phyloP scores from a whole-genome alignment of 2,888 invertebrate genomes.

The Synergus gifuensis region DNA sequence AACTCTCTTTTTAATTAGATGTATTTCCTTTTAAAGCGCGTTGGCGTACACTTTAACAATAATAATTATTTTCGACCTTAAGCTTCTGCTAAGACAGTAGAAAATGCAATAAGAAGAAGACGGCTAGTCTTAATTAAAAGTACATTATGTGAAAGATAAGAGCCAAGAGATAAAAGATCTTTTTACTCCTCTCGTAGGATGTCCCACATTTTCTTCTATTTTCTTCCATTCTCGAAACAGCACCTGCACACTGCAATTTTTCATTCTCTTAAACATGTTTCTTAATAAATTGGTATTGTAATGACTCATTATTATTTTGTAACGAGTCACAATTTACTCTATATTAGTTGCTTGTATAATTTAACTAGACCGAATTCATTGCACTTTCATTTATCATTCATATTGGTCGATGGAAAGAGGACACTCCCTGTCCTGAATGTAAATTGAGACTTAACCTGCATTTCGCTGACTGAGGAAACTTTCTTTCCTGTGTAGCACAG shows the following conservation, averaged over 20 bases:
- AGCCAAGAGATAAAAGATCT: conserved; percentile 10
- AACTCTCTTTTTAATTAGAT: conserved; percentile 16
- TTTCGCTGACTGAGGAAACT: conserved; percentile 35
- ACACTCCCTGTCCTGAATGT: conserved; percentile 14
- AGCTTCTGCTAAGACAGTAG: conserved; percentile 17
- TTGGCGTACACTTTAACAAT: conserved; percentile 29
- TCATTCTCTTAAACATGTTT: background rate
- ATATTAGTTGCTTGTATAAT: background rate
- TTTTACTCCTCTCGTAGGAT: background rate
- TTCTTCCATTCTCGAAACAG: background rate
- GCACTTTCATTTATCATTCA: conserved; percentile 23
- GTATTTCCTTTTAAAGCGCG: conserved; percentile 8
- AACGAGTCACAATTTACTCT: background rate
- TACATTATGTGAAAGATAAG: conserved; percentile 27
- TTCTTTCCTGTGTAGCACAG: conserved; percentile 2
- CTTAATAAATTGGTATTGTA: background rate
- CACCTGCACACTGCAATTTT: background rate
- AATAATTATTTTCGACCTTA: conserved; percentile 30
- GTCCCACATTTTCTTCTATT: background rate
- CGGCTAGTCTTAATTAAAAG: conserved; percentile 37
- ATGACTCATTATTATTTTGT: background rate
- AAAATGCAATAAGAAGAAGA: conserved; percentile 27
- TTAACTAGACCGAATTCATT: background rate
- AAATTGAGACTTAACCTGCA: conserved; percentile 38
- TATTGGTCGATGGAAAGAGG: conserved; percentile 23